Conservation (phyloP, 2,888 invertebrate species). For the Alviniconcha strummeri region DNA sequence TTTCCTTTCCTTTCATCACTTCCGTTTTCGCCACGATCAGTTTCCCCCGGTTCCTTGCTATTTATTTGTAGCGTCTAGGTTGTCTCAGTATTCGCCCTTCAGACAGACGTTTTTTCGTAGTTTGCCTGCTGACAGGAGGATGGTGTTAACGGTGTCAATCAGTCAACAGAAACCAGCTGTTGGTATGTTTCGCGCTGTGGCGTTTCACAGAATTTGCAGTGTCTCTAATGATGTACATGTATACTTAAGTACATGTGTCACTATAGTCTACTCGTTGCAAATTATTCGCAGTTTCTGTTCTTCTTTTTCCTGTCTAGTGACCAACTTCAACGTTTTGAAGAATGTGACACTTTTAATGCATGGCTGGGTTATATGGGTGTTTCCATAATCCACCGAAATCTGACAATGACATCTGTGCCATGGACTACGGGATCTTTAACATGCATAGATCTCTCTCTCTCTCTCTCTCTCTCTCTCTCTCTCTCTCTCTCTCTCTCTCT, state of each 20-base stretch:
- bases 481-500: too few relatives aligned
- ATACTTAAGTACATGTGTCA: neutral
- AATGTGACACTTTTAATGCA: neutral
- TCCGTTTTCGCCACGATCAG: conserved; percentile 6
- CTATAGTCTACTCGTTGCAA: neutral
- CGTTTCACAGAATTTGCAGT: too few relatives aligned
- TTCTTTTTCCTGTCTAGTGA: neutral
- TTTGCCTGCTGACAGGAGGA: neutral
- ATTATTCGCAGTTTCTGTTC: neutral
- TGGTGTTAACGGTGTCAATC: conserved; percentile 38
- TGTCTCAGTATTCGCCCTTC: neutral
- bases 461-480: too few relatives aligned
- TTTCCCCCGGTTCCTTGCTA: neutral
- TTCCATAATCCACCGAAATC: too few relatives aligned
- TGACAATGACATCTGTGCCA: too few relatives aligned
- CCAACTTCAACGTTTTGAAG: neutral
- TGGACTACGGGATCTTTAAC: too few relatives aligned
- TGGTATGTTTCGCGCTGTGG: conserved; percentile 38
- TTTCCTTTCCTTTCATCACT: conserved; percentile 27
- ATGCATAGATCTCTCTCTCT: too few relatives aligned
- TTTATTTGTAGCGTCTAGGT: neutral
- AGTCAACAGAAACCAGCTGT: conserved; percentile 51
- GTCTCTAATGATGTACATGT: too few relatives aligned
- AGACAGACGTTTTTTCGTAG: neutral
- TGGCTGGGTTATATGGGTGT: too few relatives aligned